phyloP scores from a whole-genome alignment of 2,888 invertebrate genomes.

The Drosophila mimica region DNA sequence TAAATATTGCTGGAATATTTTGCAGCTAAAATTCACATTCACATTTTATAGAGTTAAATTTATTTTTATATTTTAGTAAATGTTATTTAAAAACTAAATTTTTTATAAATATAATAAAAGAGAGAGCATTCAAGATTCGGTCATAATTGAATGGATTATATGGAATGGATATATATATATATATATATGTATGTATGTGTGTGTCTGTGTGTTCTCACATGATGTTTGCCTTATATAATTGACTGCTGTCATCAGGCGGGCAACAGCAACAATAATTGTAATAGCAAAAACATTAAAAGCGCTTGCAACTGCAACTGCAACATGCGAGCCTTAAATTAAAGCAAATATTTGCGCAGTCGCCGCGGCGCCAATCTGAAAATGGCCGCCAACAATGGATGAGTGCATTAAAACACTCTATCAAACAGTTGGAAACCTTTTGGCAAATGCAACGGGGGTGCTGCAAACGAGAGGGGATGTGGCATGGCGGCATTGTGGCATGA shows the following conservation, averaged over 20 bases:
- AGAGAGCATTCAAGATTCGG: slow-evolving; percentile 25
- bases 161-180: background rate
- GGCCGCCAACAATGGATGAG: slow-evolving; percentile 67
- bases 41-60: background rate
- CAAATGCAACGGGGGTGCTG: slow-evolving; percentile 46
- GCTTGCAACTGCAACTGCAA: slow-evolving; percentile 57
- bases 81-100: fast-evolving
- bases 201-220: slow-evolving; percentile 20
- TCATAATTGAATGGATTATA: background rate
- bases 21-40: background rate
- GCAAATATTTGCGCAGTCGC: slow-evolving; percentile 76
- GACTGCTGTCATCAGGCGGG: slow-evolving; percentile 71
- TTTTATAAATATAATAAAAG: background rate
- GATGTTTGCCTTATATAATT: slow-evolving; percentile 75
- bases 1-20: background rate
- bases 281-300: slow-evolving; percentile 32
- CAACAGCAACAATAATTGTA: slow-evolving; percentile 33
- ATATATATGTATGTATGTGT: background rate
- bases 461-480: background rate
- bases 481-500: background rate
- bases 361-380: slow-evolving; percentile 65
- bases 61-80: background rate
- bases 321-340: slow-evolving; percentile 77
- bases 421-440: slow-evolving; percentile 65
- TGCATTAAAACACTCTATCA: slow-evolving; percentile 79